Base-by-base conservation (phyloP, 37 sponge, comb jelly and placozoan genomes). In the Beroe forskalii region DNA sequence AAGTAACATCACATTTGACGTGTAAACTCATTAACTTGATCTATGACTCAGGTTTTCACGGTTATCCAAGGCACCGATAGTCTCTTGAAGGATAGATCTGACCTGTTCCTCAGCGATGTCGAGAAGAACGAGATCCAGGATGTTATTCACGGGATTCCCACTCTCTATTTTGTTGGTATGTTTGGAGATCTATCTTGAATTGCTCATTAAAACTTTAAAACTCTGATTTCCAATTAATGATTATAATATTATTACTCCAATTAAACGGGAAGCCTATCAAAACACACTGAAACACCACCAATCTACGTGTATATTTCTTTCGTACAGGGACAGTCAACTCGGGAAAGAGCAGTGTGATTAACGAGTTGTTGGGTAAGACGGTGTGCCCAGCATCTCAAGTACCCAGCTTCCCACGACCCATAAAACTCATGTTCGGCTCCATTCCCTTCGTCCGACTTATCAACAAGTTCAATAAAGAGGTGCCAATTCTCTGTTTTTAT, bases 381-480 rank as follows among this genome's bases (percentile, higher is more conserved):
- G 55, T 80, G 6, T 80, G 86, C 28, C 86, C 86, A 4, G 86
- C 86, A 2, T 80, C 86, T 22, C 86, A 80, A 25, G 35, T n/a
- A 23, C 86, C 86, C 86, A 80, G 86, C 28, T 27, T 44, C 0
- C 86, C 37, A 14, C 37, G 86, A 23, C 86, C 86, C 2, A 37
- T 80, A 9, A 80, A 80, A 42, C 86, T 80, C 38, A 35, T 33
- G 55, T 43, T 42, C 31, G 86, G 86, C 1, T 80, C 86, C 28
- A 41, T 80, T 8, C 86, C 86, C 40, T 80, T 80, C 27, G 86
- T 80, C 43, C 28, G 86, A 25, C 55, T 80, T 28, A 19, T 80
- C 43, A 80, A 80, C 86, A 80, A 80, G 86, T 32, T 37, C n/a
- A 44, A 23, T 23, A 80, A 80, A n/a, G 86, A 80, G 86, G 86